These are phyloP conservation scores for Epinephelus coioides DNA, from an alignment of 2,797 vertebrate genomes.

Conservation along the genomic window DNA sequence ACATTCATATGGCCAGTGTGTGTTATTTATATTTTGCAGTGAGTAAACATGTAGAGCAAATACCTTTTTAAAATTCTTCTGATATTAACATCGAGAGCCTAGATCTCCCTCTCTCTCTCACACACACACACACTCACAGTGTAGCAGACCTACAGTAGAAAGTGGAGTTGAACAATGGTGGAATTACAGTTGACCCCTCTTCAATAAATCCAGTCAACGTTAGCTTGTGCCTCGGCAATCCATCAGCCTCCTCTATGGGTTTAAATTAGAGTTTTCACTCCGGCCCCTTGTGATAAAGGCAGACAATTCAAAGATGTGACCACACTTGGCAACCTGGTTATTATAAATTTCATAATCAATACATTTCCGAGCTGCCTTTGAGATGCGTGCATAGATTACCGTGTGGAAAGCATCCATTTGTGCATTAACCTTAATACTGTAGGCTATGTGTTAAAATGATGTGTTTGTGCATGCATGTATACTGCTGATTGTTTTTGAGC, in stretches of 20 bases:
- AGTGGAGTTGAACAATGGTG: conserved; percentile 69
- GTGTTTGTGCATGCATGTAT: conserved; percentile 31
- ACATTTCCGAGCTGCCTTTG: conserved; percentile 6
- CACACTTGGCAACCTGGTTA: conserved; percentile 17
- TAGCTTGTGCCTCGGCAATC: conserved; percentile 32
- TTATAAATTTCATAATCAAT: conserved; percentile 46
- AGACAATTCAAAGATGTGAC: conserved; percentile 18
- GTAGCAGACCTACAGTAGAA: conserved; percentile 51
- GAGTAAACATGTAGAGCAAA: conserved; percentile 33
- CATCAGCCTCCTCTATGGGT: conserved; percentile 41
- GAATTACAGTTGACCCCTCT: conserved; percentile 71
- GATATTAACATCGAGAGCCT: conserved; percentile 50
- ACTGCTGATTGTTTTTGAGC: conserved; percentile 45
- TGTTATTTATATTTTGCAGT: conserved; percentile 51
- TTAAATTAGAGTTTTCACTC: conserved; percentile 53
- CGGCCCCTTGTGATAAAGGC: neutral
- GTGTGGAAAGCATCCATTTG: conserved; percentile 3
- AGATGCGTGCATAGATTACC: conserved; percentile 13
- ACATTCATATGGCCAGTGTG: conserved; percentile 29
- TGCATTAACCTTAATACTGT: conserved; percentile 7
- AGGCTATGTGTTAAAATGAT: conserved; percentile 19
- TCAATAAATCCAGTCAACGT: conserved; percentile 65
- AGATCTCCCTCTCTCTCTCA: conserved; percentile 5
- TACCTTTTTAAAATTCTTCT: conserved; percentile 37
- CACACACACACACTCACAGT: conserved; percentile 7